Evolutionary conservation across 23 tunicate genomes (phyloP), one percentile per base, ranked within the genome.

Genomic region (Botrylloides violaceus): DNA sequence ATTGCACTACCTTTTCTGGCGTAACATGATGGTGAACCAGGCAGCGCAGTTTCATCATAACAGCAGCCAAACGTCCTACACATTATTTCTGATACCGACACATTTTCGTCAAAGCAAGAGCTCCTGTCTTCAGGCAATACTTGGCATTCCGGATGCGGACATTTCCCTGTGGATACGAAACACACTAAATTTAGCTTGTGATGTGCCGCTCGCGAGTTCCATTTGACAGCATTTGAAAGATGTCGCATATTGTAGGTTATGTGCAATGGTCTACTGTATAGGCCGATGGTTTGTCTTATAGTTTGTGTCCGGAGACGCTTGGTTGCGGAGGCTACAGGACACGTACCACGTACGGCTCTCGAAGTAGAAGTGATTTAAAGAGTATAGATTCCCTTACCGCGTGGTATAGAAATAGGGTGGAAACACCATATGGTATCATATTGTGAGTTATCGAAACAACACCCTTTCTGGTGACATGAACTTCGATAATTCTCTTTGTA

Each of bases 101-200:
- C 2, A 29, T 61, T 32, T 0, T 3, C 28, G 7, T 21, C 53
- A 31, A 68, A 33, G 59, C 88, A 82, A 9, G 78, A 22, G 32
- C 30, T 37, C n/a, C 88, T 64, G 26, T 58, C 30, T 30, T 76
- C 77, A 12, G 88, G 88, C 27, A 82, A 39, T 7, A 82, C 88
- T 58, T 82, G 88, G 3, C 88, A 82, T 59, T 82, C 88, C 26
- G 77, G 35, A 62, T 76, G 88, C 3, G 88, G 88, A 59, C 88
- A 82, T 26, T 29, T 68, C 15, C 81, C 88, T 82, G n/a, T n/a
- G n/a, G n/a, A n/a, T n/a, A n/a, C n/a, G n/a, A n/a, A n/a, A n/a
- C n/a, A n/a, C n/a, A n/a, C n/a, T n/a, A n/a, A n/a, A n/a, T n/a
- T n/a, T n/a, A n/a, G n/a, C n/a, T n/a, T n/a, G n/a, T n/a, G n/a